Conservation (phyloP, 2,797 vertebrate genomes). For the Anas acuta region DNA sequence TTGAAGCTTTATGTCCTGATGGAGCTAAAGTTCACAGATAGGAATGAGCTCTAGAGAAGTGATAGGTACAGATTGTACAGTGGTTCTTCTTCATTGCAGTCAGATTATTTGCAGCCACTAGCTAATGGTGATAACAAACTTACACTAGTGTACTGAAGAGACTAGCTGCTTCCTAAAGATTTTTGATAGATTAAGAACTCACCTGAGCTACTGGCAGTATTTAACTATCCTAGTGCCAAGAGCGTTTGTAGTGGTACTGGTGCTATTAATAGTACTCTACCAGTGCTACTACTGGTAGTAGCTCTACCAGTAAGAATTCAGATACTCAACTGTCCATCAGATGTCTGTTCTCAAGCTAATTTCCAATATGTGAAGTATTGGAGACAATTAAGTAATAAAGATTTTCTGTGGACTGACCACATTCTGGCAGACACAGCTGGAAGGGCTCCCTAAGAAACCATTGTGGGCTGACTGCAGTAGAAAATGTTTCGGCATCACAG, state of each 20-base stretch:
- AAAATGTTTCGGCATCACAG: background rate
- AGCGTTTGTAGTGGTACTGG: background rate
- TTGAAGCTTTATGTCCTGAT: background rate
- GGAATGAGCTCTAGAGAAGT: background rate
- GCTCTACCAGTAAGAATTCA: background rate
- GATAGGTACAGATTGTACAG: rapidly evolving
- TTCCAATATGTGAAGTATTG: background rate
- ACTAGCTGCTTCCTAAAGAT: background rate
- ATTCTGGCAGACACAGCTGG: background rate
- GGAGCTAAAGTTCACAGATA: background rate
- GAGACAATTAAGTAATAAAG: slow-evolving; percentile 8
- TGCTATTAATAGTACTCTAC: background rate
- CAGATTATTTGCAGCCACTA: background rate
- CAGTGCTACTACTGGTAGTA: background rate
- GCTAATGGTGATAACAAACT: background rate
- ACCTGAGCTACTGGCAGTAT: background rate
- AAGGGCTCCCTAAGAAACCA: background rate
- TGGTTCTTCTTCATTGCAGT: background rate
- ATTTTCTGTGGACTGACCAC: background rate
- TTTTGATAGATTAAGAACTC: background rate
- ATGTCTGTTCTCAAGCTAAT: background rate
- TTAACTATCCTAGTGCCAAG: background rate
- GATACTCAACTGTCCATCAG: background rate
- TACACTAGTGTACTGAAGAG: background rate
- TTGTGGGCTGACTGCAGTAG: background rate